Evolutionary conservation across 1,140 invertebrate species (phyloP).

Genomic region (Kradibia gibbosae): DNA sequence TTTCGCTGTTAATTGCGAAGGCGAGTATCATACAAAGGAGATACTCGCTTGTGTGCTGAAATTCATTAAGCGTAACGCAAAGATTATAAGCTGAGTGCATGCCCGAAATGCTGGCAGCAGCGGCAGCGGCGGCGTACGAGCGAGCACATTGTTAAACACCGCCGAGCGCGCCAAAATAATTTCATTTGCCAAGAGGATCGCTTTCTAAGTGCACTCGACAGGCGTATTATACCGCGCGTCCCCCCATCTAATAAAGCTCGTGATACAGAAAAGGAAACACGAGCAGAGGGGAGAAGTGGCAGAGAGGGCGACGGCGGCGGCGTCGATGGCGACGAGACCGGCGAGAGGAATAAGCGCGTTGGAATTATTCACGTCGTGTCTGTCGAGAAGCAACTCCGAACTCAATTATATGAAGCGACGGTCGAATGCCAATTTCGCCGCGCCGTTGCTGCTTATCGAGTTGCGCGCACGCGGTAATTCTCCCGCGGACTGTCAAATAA

Average conservation of each 20-base stretch:
- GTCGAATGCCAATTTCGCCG: conserved; percentile 65
- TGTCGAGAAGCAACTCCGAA: conserved; percentile 67
- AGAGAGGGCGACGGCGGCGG: background rate
- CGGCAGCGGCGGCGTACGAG: too few species aligned
- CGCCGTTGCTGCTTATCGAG: conserved; percentile 51
- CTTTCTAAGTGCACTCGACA: background rate
- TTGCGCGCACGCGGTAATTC: conserved; percentile 36
- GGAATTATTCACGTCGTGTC: conserved; percentile 68
- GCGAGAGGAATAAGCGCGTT: too few species aligned
- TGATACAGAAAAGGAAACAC: background rate
- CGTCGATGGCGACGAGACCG: background rate
- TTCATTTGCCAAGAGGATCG: background rate
- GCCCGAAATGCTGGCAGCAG: background rate
- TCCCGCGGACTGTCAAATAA: conserved; percentile 64
- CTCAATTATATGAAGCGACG: conserved; percentile 67
- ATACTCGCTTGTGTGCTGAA: background rate
- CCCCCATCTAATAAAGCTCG: conserved; percentile 45
- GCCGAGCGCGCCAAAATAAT: conserved; percentile 6
- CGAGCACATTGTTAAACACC: conserved; percentile 17
- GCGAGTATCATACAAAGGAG: background rate
- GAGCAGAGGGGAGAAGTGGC: conserved; percentile 40
- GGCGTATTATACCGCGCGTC: conserved; percentile 31
- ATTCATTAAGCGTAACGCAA: background rate
- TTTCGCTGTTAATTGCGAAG: background rate
- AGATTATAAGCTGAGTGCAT: background rate